These are phyloP conservation scores for Sarcophaga bullata DNA, from an alignment of 1,140 invertebrate species.

Conservation along the genomic window DNA sequence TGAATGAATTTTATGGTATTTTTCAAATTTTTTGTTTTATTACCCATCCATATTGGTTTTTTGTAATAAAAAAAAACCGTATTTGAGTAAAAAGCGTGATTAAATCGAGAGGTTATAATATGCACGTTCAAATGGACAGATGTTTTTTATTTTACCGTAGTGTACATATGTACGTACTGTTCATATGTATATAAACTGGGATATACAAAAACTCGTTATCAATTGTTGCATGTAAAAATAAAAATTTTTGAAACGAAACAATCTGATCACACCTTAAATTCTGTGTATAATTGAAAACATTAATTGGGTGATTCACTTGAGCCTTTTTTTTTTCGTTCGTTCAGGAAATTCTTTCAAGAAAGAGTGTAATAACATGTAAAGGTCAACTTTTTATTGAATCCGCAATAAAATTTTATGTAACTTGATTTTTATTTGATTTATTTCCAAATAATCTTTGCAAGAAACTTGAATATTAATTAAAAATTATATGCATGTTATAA, in stretches of 20 bases:
- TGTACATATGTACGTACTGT: neutral
- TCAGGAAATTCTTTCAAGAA: conserved; percentile 2
- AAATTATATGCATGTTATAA: too few species aligned
- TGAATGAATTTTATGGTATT: neutral
- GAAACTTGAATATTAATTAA: too few species aligned
- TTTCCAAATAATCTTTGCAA: too few species aligned
- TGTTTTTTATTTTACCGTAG: neutral
- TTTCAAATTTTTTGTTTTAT: neutral
- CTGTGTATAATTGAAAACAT: neutral
- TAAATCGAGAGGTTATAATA: neutral
- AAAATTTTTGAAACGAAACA: neutral
- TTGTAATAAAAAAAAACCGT: neutral
- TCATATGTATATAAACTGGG: neutral
- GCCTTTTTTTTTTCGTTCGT: neutral
- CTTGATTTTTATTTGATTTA: too few species aligned
- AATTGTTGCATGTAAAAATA: neutral
- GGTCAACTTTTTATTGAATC: neutral
- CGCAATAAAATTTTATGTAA: too few species aligned
- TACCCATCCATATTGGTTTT: neutral
- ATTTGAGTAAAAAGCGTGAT: conserved; percentile 9
- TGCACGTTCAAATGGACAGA: neutral
- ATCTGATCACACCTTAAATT: conserved; percentile 3
- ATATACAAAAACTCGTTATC: neutral
- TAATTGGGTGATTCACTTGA: neutral
- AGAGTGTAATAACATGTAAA: neutral